Base-by-base conservation (phyloP, 2,888 invertebrate genomes). In the Lasioglossum marginatum region DNA sequence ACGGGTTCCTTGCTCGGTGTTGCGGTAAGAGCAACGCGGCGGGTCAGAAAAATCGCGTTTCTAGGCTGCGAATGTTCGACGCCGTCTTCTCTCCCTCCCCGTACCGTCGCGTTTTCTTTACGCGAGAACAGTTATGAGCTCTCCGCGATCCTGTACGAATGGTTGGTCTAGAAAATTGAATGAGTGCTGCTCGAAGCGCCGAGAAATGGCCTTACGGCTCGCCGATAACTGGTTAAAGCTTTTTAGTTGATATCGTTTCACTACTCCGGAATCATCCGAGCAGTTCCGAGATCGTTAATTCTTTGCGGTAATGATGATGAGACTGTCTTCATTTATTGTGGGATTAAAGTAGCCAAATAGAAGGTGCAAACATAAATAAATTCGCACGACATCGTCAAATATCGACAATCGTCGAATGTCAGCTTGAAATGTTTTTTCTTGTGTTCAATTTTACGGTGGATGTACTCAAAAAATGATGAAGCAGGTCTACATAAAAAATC, bases 1-100 rank as follows among this genome's bases (percentile, higher is more conserved):
- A 52, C 71, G 73, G 76, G 80, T 80, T 74, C 79, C 63, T 66
- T 77, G 79, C 70, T 79, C 57, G 66, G 27, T n/a, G 66, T 75
- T 75, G 48, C 23, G 63, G 78, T 45, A 76, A 78, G 43, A 76
- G 71, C 76, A 34, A 76, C 48, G 48, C 34, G 60, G n/a, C 27
- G 27, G 73, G 78, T 66, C 81, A 78, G 70, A 86, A 86, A 81
- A 77, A 86, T 82, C 45, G 63, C 76, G 81, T 76, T 73, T 45
- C 79, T 72, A 71, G 70, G 34, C 31, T 23, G 40, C n/a, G 57
- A 31, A 48, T 40, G 57, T 57, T 71, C 52, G 16, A 23, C 23
- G 57, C 27, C 27, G 40, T 71, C 31, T 14, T 31, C 40, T 57
- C 43, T n/a, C 60, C 16, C 16, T 4, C 40, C 31, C 60, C 4